phyloP scores from a whole-genome alignment of 2,113 vertebrate genomes.

The Hemiprocne comata region DNA sequence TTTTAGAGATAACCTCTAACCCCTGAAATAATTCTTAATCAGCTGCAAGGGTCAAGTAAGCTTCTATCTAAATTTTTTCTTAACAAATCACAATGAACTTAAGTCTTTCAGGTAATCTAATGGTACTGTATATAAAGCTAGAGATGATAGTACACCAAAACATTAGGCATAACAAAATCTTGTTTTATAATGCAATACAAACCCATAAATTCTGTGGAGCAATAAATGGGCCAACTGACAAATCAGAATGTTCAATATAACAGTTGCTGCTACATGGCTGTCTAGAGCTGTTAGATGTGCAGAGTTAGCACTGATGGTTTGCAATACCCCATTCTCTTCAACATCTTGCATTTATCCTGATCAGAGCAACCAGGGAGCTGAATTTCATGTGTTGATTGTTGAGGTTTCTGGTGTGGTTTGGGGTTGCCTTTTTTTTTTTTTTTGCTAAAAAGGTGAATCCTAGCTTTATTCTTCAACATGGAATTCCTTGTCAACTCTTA shows the following conservation, averaged over 20 bases:
- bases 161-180: not conserved
- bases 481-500: not conserved
- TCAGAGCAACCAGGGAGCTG: not conserved
- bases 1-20: not conserved
- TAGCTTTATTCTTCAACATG: not conserved
- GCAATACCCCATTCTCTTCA: not conserved
- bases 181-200: not conserved
- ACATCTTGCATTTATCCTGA: not conserved
- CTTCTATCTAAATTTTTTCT: not conserved
- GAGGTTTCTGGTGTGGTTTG: not conserved
- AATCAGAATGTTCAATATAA: not conserved
- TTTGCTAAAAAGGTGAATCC: not conserved
- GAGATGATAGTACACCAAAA: not conserved
- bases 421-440: not conserved
- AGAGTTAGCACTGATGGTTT: not conserved
- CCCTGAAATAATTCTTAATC: not conserved
- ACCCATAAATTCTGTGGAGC: not conserved
- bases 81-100: not conserved
- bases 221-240: not conserved
- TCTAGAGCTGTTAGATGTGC: not conserved
- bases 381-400: not conserved
- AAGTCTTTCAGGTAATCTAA: not conserved
- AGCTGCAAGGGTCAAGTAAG: not conserved
- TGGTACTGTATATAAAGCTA: not conserved
- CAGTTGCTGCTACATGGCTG: not conserved